Base-by-base conservation (phyloP, 2,888 invertebrate genomes). In the Drosophila nr. medialis region DNA sequence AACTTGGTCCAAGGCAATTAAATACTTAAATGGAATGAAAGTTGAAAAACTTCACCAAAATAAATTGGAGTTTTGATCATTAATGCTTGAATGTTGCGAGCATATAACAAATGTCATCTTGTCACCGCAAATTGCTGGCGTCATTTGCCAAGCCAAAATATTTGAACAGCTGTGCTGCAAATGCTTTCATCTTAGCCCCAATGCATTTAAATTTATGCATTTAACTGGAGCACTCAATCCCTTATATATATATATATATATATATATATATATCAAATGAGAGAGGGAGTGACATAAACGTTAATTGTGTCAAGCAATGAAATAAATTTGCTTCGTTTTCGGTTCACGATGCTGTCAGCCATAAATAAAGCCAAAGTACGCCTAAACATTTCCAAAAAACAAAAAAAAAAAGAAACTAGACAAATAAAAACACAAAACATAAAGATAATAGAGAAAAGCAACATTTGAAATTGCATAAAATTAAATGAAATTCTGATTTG, bases 401-500 rank as follows among this genome's bases (percentile, higher is more conserved):
- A 72, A 40, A 55, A 72, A 77, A 32, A 49, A 62, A 53, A 61
- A 40, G 42, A 67, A 21, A 63, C 18, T 60, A 15, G 40, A 21
- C 50, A 64, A 63, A 18, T 42, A 53, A 8, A 54, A 48, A 36
- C 11, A 49, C 21, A 66, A 56, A 38, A 66, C 60, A 56, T 34
- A 53, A 71, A 68, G 69, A 36, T 67, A 55, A 69, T 63, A 68
- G 49, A 29, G 30, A 68, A 61, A 54, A 64, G 50, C 60, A 74
- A 71, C 78, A 74, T 78, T 87, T 81, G 64, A 76, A 83, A 83
- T 87, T 87, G 86, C 83, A 86, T 86, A 87, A 87, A 85, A 85
- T 85, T 85, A 86, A 87, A 81, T 83, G 75, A 87, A 86, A 86
- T 87, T 85, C 86, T 80, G 85, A 83, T 85, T 86, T 72, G 73